Evolutionary conservation across 2,888 invertebrate genomes (phyloP).

Genomic region (Melinopterus prodromus): DNA sequence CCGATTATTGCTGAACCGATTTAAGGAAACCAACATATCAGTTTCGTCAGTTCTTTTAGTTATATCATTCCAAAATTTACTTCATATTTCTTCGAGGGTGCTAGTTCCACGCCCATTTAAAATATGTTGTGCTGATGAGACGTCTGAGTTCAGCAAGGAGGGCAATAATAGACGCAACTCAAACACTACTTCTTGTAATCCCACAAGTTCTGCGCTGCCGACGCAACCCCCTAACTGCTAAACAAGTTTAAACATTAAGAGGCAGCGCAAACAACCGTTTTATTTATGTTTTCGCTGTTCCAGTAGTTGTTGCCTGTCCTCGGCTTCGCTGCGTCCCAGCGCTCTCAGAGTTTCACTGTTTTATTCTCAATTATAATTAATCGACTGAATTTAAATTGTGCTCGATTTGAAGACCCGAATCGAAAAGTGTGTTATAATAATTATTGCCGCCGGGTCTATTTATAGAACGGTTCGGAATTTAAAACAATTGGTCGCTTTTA

Average conservation of each 20-base stretch:
- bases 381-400: neutral
- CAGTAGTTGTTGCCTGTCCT: neutral
- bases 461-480: neutral
- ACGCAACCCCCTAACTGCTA: neutral
- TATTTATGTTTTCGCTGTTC: neutral
- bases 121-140: neutral
- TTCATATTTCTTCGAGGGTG: too few relatives aligned
- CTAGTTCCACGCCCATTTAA: neutral
- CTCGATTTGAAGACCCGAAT: neutral
- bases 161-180: neutral
- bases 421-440: constrained; percentile 4
- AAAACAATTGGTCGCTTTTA: neutral
- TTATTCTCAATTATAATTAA: constrained; percentile 4
- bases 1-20: too few relatives aligned
- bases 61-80: too few relatives aligned
- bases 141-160: neutral
- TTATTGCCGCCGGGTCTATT: neutral
- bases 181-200: neutral
- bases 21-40: too few relatives aligned
- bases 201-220: neutral
- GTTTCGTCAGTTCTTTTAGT: too few relatives aligned
- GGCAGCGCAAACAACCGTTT: neutral
- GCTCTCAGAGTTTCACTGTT: neutral
- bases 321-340: neutral
- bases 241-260: constrained; percentile 4